Percentiles rank a stretch among this genome's conserved stretches.
Evolutionary conservation across 2,113 vertebrate species (phyloP).

Genomic region (Hucho hucho): DNA sequence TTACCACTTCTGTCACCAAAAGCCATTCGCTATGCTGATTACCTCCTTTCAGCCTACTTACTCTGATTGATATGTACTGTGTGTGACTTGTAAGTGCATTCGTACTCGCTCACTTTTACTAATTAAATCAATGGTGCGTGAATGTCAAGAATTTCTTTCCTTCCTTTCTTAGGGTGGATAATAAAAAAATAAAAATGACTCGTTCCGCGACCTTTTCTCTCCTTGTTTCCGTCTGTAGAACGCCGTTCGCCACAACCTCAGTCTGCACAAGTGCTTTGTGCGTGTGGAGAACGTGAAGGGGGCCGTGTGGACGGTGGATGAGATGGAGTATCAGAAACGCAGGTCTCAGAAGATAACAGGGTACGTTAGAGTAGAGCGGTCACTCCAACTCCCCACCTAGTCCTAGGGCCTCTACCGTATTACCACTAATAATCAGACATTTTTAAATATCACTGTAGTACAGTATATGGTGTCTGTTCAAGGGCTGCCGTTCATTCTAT

Average conservation of each 20-base stretch:
- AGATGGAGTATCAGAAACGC: conserved; percentile 99
- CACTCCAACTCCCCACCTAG: background rate
- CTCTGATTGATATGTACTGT: conserved; percentile 76
- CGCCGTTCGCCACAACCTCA: conserved; percentile 98
- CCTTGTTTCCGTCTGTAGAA: conserved; percentile 76
- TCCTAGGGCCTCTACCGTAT: conserved; percentile 1
- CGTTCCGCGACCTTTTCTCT: conserved; percentile 37
- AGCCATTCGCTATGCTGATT: conserved; percentile 77
- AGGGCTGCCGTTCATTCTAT: background rate
- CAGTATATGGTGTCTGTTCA: background rate
- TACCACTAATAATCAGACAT: background rate
- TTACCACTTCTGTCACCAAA: conserved; percentile 80
- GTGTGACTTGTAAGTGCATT: conserved; percentile 69
- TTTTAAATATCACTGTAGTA: background rate
- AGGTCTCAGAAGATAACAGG: conserved; percentile 99
- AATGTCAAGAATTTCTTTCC: conserved; percentile 63
- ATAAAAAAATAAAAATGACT: conserved; percentile 23
- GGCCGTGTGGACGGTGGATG: conserved; percentile 98
- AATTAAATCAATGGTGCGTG: conserved; percentile 75
- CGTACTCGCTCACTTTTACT: conserved; percentile 62
- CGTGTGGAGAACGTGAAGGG: conserved; percentile 99
- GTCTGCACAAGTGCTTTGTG: conserved; percentile 99
- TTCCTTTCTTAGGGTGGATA: conserved; percentile 20
- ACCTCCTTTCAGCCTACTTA: conserved; percentile 75
- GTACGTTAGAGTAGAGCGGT: conserved; percentile 71